Evolutionary conservation across 2,888 invertebrate species (phyloP).

Genomic region (Philopedon plagiatum): DNA sequence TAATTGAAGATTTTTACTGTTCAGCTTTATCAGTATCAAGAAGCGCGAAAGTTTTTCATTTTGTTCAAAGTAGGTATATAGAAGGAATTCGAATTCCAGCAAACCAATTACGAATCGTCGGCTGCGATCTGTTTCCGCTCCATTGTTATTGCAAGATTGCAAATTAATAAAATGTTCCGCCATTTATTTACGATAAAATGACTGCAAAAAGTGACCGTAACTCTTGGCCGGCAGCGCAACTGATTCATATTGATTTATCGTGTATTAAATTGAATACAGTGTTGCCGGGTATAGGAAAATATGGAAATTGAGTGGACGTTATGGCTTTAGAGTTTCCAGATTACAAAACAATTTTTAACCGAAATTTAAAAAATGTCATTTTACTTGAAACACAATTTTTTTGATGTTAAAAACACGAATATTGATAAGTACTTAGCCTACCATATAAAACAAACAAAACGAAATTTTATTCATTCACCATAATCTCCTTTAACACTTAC

Average conservation of each 20-base stretch:
- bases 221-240: conserved; percentile 14
- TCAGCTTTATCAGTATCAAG: neutral
- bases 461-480: too few species aligned
- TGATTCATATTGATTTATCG: conserved; percentile 19
- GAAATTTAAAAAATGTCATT: too few species aligned
- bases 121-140: conserved; percentile 24
- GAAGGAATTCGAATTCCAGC: conserved; percentile 10
- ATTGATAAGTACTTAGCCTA: too few species aligned
- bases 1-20: too few species aligned
- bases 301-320: too few species aligned
- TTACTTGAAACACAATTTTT: too few species aligned
- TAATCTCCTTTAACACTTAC: too few species aligned
- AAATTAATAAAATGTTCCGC: conserved; percentile 21
- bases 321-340: too few species aligned
- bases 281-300: too few species aligned
- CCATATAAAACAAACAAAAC: too few species aligned
- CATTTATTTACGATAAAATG: conserved; percentile 17
- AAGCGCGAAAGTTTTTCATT: conserved; percentile 16
- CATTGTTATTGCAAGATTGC: conserved; percentile 27
- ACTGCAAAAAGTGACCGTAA: conserved; percentile 10
- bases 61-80: neutral
- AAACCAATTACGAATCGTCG: conserved; percentile 22
- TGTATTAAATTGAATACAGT: conserved; percentile 11
- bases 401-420: too few species aligned
- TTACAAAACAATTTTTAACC: too few species aligned